phyloP scores from a whole-genome alignment of 2,113 vertebrate genomes.

The Microcebus jonahi region DNA sequence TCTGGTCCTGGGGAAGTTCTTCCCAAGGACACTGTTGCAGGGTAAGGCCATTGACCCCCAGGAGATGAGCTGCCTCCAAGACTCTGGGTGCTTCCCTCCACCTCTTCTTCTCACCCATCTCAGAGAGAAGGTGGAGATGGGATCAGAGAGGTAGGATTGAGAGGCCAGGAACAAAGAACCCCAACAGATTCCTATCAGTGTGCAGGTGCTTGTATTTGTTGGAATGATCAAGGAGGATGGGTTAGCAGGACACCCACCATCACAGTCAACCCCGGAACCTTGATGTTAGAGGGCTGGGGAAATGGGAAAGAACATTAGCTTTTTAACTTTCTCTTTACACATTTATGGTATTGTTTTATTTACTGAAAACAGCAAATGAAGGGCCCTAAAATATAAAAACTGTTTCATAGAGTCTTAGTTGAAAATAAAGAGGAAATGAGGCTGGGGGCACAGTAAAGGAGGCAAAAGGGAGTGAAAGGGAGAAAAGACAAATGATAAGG shows the following conservation, averaged over 20 bases:
- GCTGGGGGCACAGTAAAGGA: not conserved
- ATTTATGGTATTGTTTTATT: not conserved
- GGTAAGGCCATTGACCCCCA: not conserved
- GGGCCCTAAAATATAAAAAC: not conserved
- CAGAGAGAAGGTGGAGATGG: not conserved
- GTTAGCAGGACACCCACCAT: not conserved
- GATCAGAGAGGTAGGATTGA: not conserved
- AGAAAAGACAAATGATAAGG: not conserved
- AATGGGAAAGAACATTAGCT: not conserved
- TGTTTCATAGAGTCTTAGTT: not conserved
- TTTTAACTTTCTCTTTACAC: not conserved
- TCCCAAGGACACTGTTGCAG: not conserved
- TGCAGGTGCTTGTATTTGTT: not conserved
- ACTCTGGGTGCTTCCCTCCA: not conserved
- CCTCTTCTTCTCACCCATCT: not conserved
- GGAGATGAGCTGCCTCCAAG: not conserved
- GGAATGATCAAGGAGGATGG: not conserved
- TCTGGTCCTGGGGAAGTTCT: not conserved
- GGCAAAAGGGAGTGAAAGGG: not conserved
- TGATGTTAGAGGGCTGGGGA: not conserved
- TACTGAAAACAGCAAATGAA: not conserved
- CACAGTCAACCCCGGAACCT: not conserved
- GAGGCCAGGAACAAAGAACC: not conserved
- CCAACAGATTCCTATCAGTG: not conserved
- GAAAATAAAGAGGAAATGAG: slow-evolving; percentile 17